Conservation (phyloP, 2,113 vertebrate species). For the Kryptolebias marmoratus region DNA sequence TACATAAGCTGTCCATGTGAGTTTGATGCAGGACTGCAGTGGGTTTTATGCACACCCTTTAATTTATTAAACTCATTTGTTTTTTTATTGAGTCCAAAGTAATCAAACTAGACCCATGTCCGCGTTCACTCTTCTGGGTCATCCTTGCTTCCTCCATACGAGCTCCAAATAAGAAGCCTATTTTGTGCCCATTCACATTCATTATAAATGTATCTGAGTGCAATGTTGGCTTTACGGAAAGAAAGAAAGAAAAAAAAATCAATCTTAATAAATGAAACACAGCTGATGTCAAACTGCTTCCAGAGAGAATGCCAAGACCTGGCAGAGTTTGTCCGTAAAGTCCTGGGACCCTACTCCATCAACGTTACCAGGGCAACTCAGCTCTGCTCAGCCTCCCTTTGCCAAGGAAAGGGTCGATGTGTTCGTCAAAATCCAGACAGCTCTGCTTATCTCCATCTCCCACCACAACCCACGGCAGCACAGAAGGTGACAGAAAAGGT, state of each 20-base stretch:
- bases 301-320: constrained; percentile 82
- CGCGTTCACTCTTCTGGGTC: too few relatives aligned
- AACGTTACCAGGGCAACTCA: constrained; percentile 80
- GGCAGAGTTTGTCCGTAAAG: constrained; percentile 71
- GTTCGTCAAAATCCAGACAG: constrained; percentile 76
- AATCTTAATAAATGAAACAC: background rate
- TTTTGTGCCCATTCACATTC: background rate
- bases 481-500: constrained; percentile 58
- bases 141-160: background rate
- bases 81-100: background rate
- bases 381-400: constrained; percentile 79
- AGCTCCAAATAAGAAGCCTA: background rate
- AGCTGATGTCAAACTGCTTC: background rate
- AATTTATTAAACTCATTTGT: background rate
- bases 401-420: constrained; percentile 81
- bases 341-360: constrained; percentile 79
- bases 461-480: constrained; percentile 37
- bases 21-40: too few relatives aligned
- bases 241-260: background rate
- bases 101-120: background rate
- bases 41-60: too few relatives aligned
- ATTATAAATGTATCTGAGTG: background rate
- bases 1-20: too few relatives aligned
- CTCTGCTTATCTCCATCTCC: constrained; percentile 79
- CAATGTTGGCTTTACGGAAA: background rate